These are phyloP conservation scores for Atta texana DNA, from an alignment of 1,140 invertebrate species.

Conservation along the genomic window DNA sequence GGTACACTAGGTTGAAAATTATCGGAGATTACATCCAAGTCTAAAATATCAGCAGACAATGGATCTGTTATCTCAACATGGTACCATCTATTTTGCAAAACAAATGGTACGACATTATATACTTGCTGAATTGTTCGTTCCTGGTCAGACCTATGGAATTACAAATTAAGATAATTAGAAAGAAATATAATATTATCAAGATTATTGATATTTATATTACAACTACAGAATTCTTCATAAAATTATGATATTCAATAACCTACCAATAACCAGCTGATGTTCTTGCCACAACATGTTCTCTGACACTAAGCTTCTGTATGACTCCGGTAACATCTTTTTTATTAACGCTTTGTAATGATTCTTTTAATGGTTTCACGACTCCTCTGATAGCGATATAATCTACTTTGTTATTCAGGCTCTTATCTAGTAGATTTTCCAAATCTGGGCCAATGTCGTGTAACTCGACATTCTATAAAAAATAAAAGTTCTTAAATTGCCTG, in stretches of 20 bases:
- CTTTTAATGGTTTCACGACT: constrained; percentile 90
- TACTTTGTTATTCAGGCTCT: constrained; percentile 88
- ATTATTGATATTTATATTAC: neutral
- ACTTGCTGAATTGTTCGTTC: constrained; percentile 91
- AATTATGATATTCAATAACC: neutral
- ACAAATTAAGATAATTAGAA: constrained; percentile 2
- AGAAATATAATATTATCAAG: neutral
- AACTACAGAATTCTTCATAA: neutral
- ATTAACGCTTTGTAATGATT: constrained; percentile 90
- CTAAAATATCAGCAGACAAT: constrained; percentile 90
- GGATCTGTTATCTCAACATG: constrained; percentile 91
- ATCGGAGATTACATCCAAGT: constrained; percentile 92
- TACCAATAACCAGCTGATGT: constrained; percentile 92
- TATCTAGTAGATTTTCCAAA: constrained; percentile 87
- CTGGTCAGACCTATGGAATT: constrained; percentile 88
- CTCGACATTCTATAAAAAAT: constrained; percentile 87
- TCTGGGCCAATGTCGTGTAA: constrained; percentile 89
- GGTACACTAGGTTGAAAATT: constrained; percentile 91
- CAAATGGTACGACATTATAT: constrained; percentile 91
- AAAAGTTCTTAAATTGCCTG: constrained; percentile 42
- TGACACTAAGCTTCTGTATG: constrained; percentile 90
- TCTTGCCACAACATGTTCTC: constrained; percentile 92
- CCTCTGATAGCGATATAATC: constrained; percentile 91
- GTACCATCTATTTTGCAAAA: constrained; percentile 88
- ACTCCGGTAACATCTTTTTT: constrained; percentile 91